phyloP scores from a whole-genome alignment of 2,113 vertebrate species.

The Pomatorhinus ruficollis region DNA sequence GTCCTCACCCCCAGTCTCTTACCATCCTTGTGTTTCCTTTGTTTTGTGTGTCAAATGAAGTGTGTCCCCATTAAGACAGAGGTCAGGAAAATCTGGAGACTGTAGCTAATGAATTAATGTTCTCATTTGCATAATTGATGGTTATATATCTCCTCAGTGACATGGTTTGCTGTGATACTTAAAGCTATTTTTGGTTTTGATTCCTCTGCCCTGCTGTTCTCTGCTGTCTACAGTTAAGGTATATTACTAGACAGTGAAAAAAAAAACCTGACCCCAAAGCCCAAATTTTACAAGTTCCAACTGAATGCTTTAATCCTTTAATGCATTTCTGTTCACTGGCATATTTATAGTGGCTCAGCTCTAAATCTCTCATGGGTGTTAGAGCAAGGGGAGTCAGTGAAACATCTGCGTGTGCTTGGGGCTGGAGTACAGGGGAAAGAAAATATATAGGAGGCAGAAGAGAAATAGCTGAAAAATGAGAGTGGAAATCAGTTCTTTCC shows the following conservation, averaged over 20 bases:
- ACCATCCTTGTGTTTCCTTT: not conserved
- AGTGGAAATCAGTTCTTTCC: not conserved
- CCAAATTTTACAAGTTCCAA: constrained; percentile 13
- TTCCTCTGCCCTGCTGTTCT: constrained; percentile 1
- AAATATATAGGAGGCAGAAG: not conserved
- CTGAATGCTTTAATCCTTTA: constrained; percentile 41
- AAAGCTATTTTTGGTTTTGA: constrained; percentile 30
- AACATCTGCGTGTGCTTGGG: not conserved
- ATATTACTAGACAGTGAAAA: not conserved
- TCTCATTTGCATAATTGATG: constrained; percentile 56
- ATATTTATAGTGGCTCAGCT: constrained; percentile 29
- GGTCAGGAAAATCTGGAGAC: constrained; percentile 48
- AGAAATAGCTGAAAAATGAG: not conserved
- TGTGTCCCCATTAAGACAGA: constrained; percentile 34
- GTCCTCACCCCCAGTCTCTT: not conserved
- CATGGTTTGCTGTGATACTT: constrained; percentile 26
- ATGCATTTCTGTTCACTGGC: constrained; percentile 31
- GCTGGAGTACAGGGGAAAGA: not conserved
- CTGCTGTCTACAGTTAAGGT: not conserved
- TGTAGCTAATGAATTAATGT: constrained; percentile 52
- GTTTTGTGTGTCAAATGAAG: constrained; percentile 1
- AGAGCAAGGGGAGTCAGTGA: not conserved
- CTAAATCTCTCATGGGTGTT: not conserved
- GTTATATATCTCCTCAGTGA: constrained; percentile 25
- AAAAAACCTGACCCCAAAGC: not conserved